Percentiles rank a stretch among this genome's conserved stretches.
Evolutionary conservation across 2,888 invertebrate genomes (phyloP).

Genomic region (Auanema freiburgensis): DNA sequence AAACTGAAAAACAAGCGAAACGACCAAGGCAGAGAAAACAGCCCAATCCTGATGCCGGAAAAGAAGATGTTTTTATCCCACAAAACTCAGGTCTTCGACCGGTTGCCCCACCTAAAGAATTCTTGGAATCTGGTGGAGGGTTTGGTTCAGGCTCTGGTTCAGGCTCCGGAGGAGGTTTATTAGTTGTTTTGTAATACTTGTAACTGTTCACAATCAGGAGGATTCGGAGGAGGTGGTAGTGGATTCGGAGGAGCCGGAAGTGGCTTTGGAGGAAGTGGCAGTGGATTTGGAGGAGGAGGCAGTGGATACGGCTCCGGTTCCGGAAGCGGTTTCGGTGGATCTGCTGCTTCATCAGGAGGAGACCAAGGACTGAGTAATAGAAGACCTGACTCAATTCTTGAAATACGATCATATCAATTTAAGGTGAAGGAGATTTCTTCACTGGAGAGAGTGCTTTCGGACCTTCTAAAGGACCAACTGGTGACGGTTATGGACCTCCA

Average conservation of each 20-base stretch:
- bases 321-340: conserved; percentile 19
- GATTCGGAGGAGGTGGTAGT: conserved; percentile 28
- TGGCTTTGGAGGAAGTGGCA: conserved; percentile 29
- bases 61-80: conserved; percentile 51
- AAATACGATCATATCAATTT: not conserved
- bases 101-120: conserved; percentile 61
- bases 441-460: conserved; percentile 60
- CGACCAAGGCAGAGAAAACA: conserved; percentile 38
- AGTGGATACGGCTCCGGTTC: conserved; percentile 12
- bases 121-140: conserved; percentile 32
- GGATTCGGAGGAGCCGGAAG: conserved; percentile 23
- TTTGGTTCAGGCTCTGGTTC: conserved; percentile 25
- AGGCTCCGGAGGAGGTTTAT: conserved; percentile 8
- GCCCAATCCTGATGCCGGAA: conserved; percentile 32
- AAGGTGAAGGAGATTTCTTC: conserved; percentile 50
- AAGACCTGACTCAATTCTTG: conserved; percentile 1
- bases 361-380: not conserved
- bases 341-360: not conserved
- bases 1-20: conserved; percentile 16
- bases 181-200: not conserved
- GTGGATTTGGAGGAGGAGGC: conserved; percentile 31
- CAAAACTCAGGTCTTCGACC: conserved; percentile 61
- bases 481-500: conserved; percentile 62
- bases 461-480: conserved; percentile 60
- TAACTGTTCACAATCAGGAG: conserved; percentile 2